Evolutionary conservation across 2,113 vertebrate species (phyloP).

Genomic region (Sinosuthora webbiana): DNA sequence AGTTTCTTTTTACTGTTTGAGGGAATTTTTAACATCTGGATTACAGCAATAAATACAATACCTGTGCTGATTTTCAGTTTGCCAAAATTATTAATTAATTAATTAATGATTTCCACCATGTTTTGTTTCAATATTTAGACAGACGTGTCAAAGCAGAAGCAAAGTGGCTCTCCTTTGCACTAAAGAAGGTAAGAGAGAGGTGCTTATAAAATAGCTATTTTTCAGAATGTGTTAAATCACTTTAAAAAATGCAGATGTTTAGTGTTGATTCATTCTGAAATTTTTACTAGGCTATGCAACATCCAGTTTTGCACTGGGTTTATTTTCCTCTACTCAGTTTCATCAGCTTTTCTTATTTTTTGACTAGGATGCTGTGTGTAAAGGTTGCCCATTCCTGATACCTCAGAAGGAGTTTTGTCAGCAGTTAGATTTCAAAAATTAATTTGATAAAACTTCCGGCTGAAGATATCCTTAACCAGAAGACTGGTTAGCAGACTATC

Average conservation of each 20-base stretch:
- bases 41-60: neutral
- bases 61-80: neutral
- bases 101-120: neutral
- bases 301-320: neutral
- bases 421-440: neutral
- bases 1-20: neutral
- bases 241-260: neutral
- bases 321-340: neutral
- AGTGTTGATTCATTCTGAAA: neutral
- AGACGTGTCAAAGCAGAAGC: slow-evolving; percentile 83
- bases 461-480: neutral
- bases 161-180: slow-evolving; percentile 84
- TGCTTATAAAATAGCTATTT: neutral
- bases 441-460: neutral
- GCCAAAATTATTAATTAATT: neutral
- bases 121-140: slow-evolving; percentile 76
- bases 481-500: neutral
- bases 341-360: neutral
- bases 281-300: neutral
- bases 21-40: neutral
- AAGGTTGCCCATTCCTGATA: neutral
- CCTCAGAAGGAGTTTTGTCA: neutral
- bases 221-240: neutral
- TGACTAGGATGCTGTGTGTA: neutral
- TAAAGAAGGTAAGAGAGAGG: slow-evolving; percentile 81